phyloP scores from a whole-genome alignment of 2,113 vertebrate species.

The Mormyrus iriodes region DNA sequence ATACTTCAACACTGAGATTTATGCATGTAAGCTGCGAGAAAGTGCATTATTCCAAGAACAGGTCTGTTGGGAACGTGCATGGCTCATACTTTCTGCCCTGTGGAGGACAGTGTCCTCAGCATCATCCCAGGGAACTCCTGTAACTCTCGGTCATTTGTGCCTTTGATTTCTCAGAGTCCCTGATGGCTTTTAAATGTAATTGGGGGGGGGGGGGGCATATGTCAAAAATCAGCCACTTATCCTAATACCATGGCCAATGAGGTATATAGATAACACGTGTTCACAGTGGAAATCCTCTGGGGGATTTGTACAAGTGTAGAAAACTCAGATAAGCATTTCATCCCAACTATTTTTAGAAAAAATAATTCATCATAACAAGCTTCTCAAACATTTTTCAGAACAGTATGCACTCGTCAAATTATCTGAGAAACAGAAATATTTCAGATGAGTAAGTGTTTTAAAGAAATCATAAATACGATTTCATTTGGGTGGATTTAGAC shows the following conservation, averaged over 20 bases:
- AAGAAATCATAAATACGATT: not conserved
- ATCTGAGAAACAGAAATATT: not conserved
- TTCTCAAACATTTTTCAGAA: not conserved
- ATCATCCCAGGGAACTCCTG: not conserved
- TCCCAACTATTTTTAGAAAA: not conserved
- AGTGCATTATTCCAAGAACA: not conserved
- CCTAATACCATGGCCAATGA: slow-evolving; percentile 26
- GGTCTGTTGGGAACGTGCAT: not conserved
- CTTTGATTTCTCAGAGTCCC: slow-evolving; percentile 13
- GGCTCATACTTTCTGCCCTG: not conserved
- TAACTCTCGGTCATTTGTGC: not conserved
- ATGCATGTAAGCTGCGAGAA: not conserved
- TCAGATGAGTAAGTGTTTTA: not conserved
- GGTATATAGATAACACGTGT: slow-evolving; percentile 41
- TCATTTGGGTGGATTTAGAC: not conserved
- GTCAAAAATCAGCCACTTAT: slow-evolving; percentile 40
- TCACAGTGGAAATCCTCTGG: slow-evolving; percentile 32
- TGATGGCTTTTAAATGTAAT: slow-evolving; percentile 4
- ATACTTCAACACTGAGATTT: not conserved
- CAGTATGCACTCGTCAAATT: not conserved
- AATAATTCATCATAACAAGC: not conserved
- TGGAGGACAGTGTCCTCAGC: not conserved
- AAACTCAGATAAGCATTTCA: not conserved
- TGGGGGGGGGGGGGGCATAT: slow-evolving; percentile 18
- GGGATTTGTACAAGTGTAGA: slow-evolving; percentile 17